Base-by-base conservation (phyloP, 2,113 vertebrate genomes). In the Myrmophylax atrothorax region DNA sequence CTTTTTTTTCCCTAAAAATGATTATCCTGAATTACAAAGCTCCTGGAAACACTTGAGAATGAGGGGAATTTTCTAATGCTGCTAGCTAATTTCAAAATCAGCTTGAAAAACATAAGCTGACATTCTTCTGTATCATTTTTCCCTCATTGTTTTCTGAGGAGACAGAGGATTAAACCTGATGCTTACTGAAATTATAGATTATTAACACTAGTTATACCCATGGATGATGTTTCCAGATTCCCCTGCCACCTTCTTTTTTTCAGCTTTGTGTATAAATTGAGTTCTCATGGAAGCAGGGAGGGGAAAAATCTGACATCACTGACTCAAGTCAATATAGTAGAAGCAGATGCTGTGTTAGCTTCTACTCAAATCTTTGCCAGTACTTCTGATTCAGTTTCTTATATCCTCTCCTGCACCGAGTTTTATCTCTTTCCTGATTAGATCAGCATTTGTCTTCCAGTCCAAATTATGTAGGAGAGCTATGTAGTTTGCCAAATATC, bases 21-120 rank as follows among this genome's bases (percentile, higher is more conserved):
- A 75, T 89, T 86, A 64, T 89, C 37, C 31, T 92, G 84, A 64
- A 95, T 81, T 87, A 88, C 50, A 90, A 88, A 95, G 81, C 64
- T 94, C 76, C 88, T 84, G 76, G 60, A 96, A 92, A 92, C 50
- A 60, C 42, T 96, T 86, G 55, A 56, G 89, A 56, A 91, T 87
- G 22, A 89, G 90, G 58, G 33, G 38, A 58, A 68, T 87, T 93
- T 93, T 89, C 80, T 92, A 84, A 22, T 90, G 63, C 47, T 84
- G 44, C 46, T 78, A 93, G 58, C 8, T 84, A 64, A 82, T 93
- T 92, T 93, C 55, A 86, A 87, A 93, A 87, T 59, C 84, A 82
- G 50, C 40, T 77, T 73, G 35, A 87, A 91, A 91, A 91, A 89
- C 1, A 6, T 42, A 84, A 79, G 31, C 53, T 58, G 35, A 78